Base-by-base conservation (phyloP, 1,140 invertebrate species). In the Hormaphis cornu region DNA sequence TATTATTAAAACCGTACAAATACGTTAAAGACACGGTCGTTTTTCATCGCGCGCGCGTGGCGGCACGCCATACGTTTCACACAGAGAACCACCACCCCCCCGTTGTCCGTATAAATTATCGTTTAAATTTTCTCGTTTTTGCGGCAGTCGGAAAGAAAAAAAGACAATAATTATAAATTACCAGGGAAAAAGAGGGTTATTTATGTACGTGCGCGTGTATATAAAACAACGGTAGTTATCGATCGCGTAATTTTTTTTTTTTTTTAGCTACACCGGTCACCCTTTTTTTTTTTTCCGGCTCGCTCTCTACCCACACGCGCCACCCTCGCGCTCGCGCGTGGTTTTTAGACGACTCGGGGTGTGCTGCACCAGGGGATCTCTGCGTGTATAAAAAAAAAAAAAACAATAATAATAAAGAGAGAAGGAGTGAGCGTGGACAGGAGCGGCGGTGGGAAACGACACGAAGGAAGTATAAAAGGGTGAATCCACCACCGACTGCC, bases 131-230 rank as follows among this genome's bases (percentile, higher is more conserved):
- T 30, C 12, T 63, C 50, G 46, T 63, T 53, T 53, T 30, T 53
- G n/a, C n/a, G 24, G n/a, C 42, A 28, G 44, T 22, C 28, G 18
- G 28, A 22, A 33, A 35, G 44, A 48, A 50, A n/a, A n/a, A 63
- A 35, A 66, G 61, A 66, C 61, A 66, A 66, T 66, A 66, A 66
- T 66, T 66, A 66, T 66, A 66, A 66, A 66, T 66, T 66, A 66
- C 61, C 22, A 44, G 44, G 61, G 33, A 48, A 66, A 48, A 66
- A 48, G 61, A 66, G 61, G 61, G 61, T 66, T 66, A 63, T 48
- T 35, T 50, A 66, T 58, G 50, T n/a, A n/a, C n/a, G n/a, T n/a
- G n/a, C n/a, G n/a, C n/a, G n/a, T n/a, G n/a, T n/a, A n/a, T n/a
- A n/a, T n/a, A 63, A 66, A 66, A 66, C 61, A 66, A 66, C 61